Conservation (phyloP, 2,113 vertebrate species). For the Calyptommatus sinebrachiatus region DNA sequence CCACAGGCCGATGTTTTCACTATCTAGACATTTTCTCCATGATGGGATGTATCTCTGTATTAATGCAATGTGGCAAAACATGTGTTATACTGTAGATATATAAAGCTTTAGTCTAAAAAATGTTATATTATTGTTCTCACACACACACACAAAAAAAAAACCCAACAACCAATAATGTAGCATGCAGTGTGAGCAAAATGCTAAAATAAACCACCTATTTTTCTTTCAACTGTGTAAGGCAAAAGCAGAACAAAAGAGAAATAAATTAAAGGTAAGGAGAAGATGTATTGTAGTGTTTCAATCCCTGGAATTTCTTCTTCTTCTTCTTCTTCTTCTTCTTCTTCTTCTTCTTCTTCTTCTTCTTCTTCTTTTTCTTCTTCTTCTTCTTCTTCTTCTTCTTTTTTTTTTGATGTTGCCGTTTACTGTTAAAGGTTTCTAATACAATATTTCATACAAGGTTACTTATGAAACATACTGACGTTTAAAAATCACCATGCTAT, state of each 20-base stretch:
- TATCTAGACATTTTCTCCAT: conserved; percentile 11
- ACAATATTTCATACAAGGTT: conserved; percentile 76
- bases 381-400: background rate
- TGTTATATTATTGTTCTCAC: conserved; percentile 1
- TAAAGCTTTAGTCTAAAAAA: conserved; percentile 10
- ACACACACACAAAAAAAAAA: background rate
- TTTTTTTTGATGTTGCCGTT: conserved; percentile 54
- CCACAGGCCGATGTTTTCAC: no score
- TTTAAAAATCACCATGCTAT: conserved; percentile 88
- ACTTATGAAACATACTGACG: conserved; percentile 78
- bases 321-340: no score
- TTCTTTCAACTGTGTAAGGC: conserved; percentile 34
- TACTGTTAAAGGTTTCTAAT: conserved; percentile 61
- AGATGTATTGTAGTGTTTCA: conserved; percentile 43
- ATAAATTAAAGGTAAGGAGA: conserved; percentile 35
- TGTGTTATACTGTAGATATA: conserved; percentile 15
- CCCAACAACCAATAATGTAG: conserved; percentile 5
- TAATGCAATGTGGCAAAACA: conserved; percentile 22
- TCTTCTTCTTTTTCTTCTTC: background rate
- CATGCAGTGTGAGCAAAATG: conserved; percentile 14
- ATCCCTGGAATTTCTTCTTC: conserved; percentile 35
- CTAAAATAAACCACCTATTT: conserved; percentile 34
- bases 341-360: background rate
- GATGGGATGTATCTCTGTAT: conserved; percentile 1
- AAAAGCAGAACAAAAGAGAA: conserved; percentile 27